A percentile compares a stretch with the other conserved stretches of the same genome.
Evolutionary conservation across 2,888 invertebrate species (phyloP).

Genomic region (Mylabris sibirica): DNA sequence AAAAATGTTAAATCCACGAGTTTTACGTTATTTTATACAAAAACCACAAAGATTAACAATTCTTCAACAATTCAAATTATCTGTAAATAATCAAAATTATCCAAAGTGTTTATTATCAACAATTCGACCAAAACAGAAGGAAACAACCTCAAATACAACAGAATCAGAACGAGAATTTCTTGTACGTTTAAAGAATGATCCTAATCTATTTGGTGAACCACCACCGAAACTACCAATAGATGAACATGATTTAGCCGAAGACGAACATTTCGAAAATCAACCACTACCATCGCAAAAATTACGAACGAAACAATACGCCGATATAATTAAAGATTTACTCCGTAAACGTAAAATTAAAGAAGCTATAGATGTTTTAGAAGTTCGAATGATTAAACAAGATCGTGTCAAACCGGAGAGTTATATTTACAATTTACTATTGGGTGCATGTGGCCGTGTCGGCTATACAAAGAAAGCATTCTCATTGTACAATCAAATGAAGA

Average conservation of each 20-base stretch:
- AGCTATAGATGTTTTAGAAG: slow-evolving; percentile 80
- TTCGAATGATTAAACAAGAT: slow-evolving; percentile 79
- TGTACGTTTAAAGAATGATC: slow-evolving; percentile 61
- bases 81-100: background rate
- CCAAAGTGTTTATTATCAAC: background rate
- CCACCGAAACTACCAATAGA: slow-evolving; percentile 56
- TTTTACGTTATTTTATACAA: background rate
- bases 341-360: slow-evolving; percentile 72
- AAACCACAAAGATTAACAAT: background rate
- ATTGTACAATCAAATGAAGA: slow-evolving; percentile 84
- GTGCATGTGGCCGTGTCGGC: slow-evolving; percentile 83
- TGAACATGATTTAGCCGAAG: slow-evolving; percentile 69
- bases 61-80: background rate
- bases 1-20: slow-evolving; percentile 1
- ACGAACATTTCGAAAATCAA: slow-evolving; percentile 65
- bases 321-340: slow-evolving; percentile 74
- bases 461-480: slow-evolving; percentile 86
- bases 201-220: slow-evolving; percentile 67
- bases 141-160: slow-evolving; percentile 2
- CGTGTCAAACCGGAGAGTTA: slow-evolving; percentile 79
- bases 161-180: slow-evolving; percentile 50
- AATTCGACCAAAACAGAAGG: background rate
- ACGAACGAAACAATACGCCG: slow-evolving; percentile 72
- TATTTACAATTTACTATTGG: slow-evolving; percentile 84
- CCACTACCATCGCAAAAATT: slow-evolving; percentile 63